These are phyloP conservation scores for Etheostoma spectabile DNA, from an alignment of 2,113 vertebrate species.

Conservation along the genomic window DNA sequence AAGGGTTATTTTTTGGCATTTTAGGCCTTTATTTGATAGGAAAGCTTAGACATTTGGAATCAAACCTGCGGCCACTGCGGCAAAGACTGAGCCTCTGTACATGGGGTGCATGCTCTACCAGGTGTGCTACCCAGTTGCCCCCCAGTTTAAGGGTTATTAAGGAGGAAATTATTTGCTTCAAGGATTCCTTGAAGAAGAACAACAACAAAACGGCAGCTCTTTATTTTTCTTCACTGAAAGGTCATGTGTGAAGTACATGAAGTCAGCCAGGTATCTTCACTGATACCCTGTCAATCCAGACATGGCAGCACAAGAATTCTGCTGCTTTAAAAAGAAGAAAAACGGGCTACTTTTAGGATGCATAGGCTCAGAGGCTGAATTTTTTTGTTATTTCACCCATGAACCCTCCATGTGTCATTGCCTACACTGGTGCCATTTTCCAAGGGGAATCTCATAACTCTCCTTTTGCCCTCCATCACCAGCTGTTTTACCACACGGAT, in stretches of 20 bases:
- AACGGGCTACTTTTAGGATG: neutral
- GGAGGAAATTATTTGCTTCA: slow-evolving; percentile 20
- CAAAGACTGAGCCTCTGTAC: too few species aligned
- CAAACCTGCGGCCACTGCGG: too few species aligned
- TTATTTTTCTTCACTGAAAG: slow-evolving; percentile 26
- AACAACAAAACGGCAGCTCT: slow-evolving; percentile 43
- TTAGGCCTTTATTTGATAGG: too few species aligned
- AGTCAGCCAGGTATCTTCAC: slow-evolving; percentile 29
- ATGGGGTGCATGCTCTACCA: too few species aligned
- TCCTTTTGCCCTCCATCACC: slow-evolving; percentile 8
- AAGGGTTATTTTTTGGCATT: neutral
- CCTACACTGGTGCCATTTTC: slow-evolving; percentile 24
- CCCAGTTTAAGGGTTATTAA: slow-evolving; percentile 12
- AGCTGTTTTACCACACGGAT: neutral
- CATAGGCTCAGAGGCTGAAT: too few species aligned
- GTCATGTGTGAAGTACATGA: slow-evolving; percentile 23
- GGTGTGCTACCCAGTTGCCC: too few species aligned
- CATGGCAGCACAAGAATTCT: slow-evolving; percentile 2
- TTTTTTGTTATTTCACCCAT: slow-evolving; percentile 1
- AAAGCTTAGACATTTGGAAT: too few species aligned
- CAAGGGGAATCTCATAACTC: slow-evolving; percentile 19
- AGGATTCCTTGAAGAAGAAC: slow-evolving; percentile 11
- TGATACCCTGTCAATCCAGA: slow-evolving; percentile 45
- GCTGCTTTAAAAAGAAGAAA: slow-evolving; percentile 20
- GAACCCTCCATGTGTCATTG: slow-evolving; percentile 11